A percentile compares a stretch with the other conserved stretches of the same genome.
Conservation (phyloP, 2,113 vertebrate genomes). For the Xenopus laevis region DNA sequence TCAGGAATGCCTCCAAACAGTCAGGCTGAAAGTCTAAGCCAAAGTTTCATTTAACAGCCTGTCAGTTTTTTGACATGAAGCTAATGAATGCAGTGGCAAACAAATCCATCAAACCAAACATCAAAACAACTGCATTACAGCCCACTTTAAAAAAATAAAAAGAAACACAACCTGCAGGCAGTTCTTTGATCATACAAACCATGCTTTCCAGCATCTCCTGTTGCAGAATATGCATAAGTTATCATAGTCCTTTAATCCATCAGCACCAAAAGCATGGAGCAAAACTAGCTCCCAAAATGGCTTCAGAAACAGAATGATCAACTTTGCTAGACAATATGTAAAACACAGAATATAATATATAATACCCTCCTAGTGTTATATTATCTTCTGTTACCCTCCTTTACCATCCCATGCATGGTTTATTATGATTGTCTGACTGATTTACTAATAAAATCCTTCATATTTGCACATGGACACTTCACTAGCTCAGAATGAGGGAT, state of each 20-base stretch:
- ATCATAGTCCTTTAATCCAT: constrained; percentile 38
- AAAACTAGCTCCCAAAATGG: neutral
- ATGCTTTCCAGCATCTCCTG: constrained; percentile 53
- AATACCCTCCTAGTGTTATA: no score
- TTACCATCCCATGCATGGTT: no score
- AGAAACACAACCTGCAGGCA: constrained; percentile 68
- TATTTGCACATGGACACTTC: no score
- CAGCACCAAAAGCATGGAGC: neutral
- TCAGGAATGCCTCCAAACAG: constrained; percentile 82
- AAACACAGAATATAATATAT: no score
- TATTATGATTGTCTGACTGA: no score
- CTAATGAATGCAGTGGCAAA: constrained; percentile 96
- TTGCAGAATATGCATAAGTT: constrained; percentile 52
- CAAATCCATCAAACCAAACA: constrained; percentile 98
- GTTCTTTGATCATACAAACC: constrained; percentile 64
- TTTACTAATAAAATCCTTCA: no score
- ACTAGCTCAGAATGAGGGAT: no score
- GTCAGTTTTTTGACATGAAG: constrained; percentile 93
- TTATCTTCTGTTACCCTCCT: no score
- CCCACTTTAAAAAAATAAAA: constrained; percentile 57
- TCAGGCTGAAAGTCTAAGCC: constrained; percentile 92
- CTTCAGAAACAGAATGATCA: no score
- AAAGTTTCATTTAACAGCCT: constrained; percentile 98
- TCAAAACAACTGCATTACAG: constrained; percentile 82
- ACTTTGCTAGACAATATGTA: no score